Percentiles rank a stretch among this genome's conserved stretches.
Conservation (phyloP, 1,140 invertebrate genomes). For the Solenopsis invicta region DNA sequence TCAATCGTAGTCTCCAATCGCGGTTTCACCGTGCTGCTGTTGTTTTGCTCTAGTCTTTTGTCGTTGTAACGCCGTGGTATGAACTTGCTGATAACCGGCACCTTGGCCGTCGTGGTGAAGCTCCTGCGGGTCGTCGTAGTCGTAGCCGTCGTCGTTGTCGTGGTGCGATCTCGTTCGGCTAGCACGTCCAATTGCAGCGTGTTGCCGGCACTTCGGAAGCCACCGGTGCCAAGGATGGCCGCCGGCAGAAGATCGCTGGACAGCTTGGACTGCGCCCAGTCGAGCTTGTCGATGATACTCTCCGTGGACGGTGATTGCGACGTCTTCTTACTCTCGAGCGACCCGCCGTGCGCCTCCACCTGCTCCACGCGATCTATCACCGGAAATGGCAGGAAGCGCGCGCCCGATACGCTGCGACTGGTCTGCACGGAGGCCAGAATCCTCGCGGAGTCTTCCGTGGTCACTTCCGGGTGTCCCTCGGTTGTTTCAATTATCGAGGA, state of each 20-base stretch:
- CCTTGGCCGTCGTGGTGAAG: slow-evolving; percentile 81
- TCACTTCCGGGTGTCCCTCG: slow-evolving; percentile 71
- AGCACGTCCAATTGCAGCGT: slow-evolving; percentile 83
- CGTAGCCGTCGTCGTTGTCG: slow-evolving; percentile 18
- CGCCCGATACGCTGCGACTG: slow-evolving; percentile 93
- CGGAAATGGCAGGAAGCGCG: slow-evolving; percentile 92
- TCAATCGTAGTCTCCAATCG: slow-evolving; percentile 69
- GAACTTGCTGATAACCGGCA: slow-evolving; percentile 90
- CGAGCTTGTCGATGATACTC: slow-evolving; percentile 94
- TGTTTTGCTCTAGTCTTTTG: slow-evolving; percentile 55
- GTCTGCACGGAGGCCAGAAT: slow-evolving; percentile 95
- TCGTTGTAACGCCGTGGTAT: slow-evolving; percentile 87
- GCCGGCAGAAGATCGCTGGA: slow-evolving; percentile 90
- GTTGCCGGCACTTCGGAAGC: slow-evolving; percentile 85
- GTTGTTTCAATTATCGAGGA: slow-evolving; percentile 70
- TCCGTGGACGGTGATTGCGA: slow-evolving; percentile 88
- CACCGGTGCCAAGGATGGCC: slow-evolving; percentile 85
- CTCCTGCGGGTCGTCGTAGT: slow-evolving; percentile 66
- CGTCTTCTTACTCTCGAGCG: slow-evolving; percentile 71
- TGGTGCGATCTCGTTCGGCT: slow-evolving; percentile 54
- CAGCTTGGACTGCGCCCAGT: slow-evolving; percentile 93
- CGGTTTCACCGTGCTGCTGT: slow-evolving; percentile 47
- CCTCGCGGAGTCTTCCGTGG: slow-evolving; percentile 80
- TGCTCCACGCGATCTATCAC: slow-evolving; percentile 91
- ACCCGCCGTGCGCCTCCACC: slow-evolving; percentile 67